phyloP scores from a whole-genome alignment of 1,140 invertebrate genomes.

The Frieseomelitta varia region DNA sequence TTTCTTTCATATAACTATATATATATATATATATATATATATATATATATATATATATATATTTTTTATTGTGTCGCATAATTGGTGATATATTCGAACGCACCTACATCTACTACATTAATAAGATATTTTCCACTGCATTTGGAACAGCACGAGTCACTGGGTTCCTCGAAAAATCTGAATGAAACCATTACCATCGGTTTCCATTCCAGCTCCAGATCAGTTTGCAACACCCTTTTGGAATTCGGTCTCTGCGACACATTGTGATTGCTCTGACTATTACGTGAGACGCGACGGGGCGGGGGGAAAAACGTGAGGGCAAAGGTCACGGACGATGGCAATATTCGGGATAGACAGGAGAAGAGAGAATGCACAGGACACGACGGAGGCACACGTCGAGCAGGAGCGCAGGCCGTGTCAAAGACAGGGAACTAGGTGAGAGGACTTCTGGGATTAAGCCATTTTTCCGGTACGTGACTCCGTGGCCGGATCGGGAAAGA shows the following conservation, averaged over 20 bases:
- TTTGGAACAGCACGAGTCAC: too few species aligned
- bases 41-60: too few species aligned
- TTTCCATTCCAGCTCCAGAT: not conserved
- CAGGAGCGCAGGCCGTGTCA: slow-evolving; percentile 40
- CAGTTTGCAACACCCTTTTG: not conserved
- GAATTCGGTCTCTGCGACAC: too few species aligned
- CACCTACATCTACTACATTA: too few species aligned
- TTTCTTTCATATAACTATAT: too few species aligned
- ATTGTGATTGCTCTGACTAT: slow-evolving; percentile 9
- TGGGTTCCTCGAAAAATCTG: not conserved
- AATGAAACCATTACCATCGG: not conserved
- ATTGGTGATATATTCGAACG: too few species aligned
- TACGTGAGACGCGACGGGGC: not conserved
- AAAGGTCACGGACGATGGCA: slow-evolving; percentile 7
- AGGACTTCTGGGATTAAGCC: slow-evolving; percentile 68
- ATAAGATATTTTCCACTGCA: too few species aligned
- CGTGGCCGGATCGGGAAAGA: slow-evolving; percentile 58
- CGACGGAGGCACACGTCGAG: slow-evolving; percentile 30
- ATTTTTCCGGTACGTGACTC: slow-evolving; percentile 69
- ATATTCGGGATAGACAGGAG: slow-evolving; percentile 56
- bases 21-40: too few species aligned
- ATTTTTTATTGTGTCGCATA: too few species aligned
- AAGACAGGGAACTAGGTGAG: slow-evolving; percentile 59
- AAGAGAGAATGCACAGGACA: slow-evolving; percentile 50
- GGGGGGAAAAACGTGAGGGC: too few species aligned